phyloP scores from a whole-genome alignment of 2,797 vertebrate genomes.

The Mico argentatus region DNA sequence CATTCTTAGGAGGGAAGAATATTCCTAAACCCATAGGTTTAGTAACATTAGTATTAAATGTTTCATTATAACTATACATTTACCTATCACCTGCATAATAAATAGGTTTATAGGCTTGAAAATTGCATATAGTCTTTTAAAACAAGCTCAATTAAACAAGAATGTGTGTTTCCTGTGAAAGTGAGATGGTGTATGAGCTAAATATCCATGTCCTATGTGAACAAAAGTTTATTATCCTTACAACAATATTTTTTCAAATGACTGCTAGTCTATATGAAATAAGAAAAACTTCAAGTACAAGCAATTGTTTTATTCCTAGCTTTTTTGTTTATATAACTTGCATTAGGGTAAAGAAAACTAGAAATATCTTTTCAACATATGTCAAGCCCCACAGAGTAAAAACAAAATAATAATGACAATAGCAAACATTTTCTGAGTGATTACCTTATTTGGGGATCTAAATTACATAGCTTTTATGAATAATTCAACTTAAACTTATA shows the following conservation, averaged over 20 bases:
- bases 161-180: background rate
- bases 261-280: background rate
- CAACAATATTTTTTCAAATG: background rate
- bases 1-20: background rate
- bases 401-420: background rate
- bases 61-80: constrained; percentile 25
- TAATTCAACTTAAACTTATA: background rate
- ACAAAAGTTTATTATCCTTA: constrained; percentile 26
- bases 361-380: background rate
- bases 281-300: background rate
- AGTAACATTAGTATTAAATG: background rate
- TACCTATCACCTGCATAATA: background rate
- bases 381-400: background rate
- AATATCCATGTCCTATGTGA: background rate
- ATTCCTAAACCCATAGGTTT: background rate
- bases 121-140: constrained; percentile 28
- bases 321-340: background rate
- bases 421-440: background rate
- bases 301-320: background rate
- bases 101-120: background rate
- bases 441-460: background rate
- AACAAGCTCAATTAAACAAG: constrained; percentile 31
- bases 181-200: background rate
- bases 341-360: background rate
- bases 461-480: background rate